These are phyloP conservation scores for Drosophila algonquin DNA, from an alignment of 2,888 invertebrate genomes.

Conservation along the genomic window DNA sequence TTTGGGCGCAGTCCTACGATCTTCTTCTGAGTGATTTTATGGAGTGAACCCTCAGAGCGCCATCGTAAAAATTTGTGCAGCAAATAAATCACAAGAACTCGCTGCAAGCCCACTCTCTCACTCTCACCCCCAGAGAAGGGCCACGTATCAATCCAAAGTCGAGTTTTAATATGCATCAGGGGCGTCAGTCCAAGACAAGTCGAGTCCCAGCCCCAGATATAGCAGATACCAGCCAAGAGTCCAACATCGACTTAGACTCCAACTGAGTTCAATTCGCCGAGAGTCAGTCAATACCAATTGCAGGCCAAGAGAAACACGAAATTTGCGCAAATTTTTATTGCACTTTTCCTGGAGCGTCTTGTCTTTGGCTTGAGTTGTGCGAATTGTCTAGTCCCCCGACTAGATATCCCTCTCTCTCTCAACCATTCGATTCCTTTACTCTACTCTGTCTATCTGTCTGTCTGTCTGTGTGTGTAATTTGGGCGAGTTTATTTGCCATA, in stretches of 20 bases:
- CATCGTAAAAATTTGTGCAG: conserved; percentile 69
- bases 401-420: conserved; percentile 1
- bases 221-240: no score
- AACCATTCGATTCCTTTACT: conserved; percentile 5
- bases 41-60: conserved; percentile 55
- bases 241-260: not conserved
- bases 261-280: conserved; percentile 20
- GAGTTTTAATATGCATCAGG: conserved; percentile 67
- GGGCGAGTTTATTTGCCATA: conserved; percentile 81
- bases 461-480: conserved; percentile 64
- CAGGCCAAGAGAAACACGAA: conserved; percentile 78
- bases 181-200: conserved; percentile 63
- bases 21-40: conserved; percentile 46
- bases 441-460: conserved; percentile 5
- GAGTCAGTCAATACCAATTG: conserved; percentile 74
- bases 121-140: conserved; percentile 1
- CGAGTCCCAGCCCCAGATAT: conserved; percentile 5
- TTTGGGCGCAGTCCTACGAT: conserved; percentile 31
- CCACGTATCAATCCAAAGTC: conserved; percentile 64
- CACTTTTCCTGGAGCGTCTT: conserved; percentile 75
- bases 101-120: conserved; percentile 24
- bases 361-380: conserved; percentile 44
- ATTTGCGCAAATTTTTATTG: conserved; percentile 79
- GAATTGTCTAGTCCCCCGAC: conserved; percentile 54
- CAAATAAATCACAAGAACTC: conserved; percentile 69